Conservation (phyloP, 2,113 vertebrate species). For the Ochotona curzoniae region DNA sequence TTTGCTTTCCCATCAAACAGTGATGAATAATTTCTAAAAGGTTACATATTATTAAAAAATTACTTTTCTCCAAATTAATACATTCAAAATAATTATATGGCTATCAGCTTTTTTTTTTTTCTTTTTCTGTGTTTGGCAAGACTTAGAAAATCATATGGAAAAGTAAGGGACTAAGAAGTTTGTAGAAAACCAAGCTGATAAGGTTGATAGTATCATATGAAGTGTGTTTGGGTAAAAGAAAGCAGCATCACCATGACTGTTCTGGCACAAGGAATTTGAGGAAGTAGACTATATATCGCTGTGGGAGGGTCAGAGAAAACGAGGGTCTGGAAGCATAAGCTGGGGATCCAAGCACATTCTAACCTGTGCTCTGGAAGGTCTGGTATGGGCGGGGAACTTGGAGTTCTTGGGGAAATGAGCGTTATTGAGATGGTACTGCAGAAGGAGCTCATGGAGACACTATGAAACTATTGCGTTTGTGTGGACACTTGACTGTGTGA, state of each 20-base stretch:
- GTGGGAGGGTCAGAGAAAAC: neutral
- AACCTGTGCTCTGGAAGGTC: neutral
- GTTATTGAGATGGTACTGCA: neutral
- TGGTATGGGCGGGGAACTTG: neutral
- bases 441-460: too few relatives aligned
- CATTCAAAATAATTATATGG: conserved; percentile 1
- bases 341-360: neutral
- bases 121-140: neutral
- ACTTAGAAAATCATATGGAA: neutral
- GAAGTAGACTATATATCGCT: neutral
- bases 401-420: neutral
- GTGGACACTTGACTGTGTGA: neutral
- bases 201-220: neutral
- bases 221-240: too few relatives aligned
- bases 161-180: neutral
- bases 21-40: neutral
- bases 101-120: too few relatives aligned
- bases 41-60: neutral
- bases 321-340: neutral
- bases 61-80: neutral
- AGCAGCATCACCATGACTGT: neutral
- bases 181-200: neutral
- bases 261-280: neutral
- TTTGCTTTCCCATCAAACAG: neutral
- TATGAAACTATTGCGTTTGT: neutral